Percentiles rank a stretch among this genome's conserved stretches.
Conservation (phyloP, 1,140 invertebrate species). For the Cydia pomonella region DNA sequence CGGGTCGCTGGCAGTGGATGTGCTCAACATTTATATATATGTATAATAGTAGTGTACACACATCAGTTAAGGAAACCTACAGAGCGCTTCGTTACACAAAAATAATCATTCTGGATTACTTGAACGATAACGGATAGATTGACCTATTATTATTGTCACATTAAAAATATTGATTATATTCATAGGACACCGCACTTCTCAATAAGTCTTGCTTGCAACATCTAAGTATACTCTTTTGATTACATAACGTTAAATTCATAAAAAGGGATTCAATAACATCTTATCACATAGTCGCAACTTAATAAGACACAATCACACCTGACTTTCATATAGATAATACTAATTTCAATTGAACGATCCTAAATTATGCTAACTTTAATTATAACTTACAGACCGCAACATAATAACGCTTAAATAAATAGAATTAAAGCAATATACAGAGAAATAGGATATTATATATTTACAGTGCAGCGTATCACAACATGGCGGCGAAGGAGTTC, state of each 20-base stretch:
- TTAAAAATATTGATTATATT: constrained; percentile 11
- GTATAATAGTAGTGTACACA: too few relatives aligned
- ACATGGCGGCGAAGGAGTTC: constrained; percentile 65
- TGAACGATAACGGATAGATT: neutral
- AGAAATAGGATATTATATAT: constrained; percentile 48
- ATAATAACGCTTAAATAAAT: constrained; percentile 41
- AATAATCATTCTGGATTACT: too few relatives aligned
- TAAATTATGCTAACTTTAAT: constrained; percentile 3
- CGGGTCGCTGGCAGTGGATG: too few relatives aligned
- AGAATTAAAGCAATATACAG: constrained; percentile 43
- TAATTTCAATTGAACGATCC: constrained; percentile 23
- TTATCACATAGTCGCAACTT: constrained; percentile 21
- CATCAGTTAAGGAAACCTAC: too few relatives aligned
- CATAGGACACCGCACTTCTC: neutral
- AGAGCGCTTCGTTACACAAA: too few relatives aligned
- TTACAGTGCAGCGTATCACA: constrained; percentile 66
- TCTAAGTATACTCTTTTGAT: constrained; percentile 17
- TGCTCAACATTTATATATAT: too few relatives aligned
- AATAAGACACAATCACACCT: constrained; percentile 20
- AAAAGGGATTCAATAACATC: constrained; percentile 4
- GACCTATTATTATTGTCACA: constrained; percentile 15
- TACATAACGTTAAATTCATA: constrained; percentile 22
- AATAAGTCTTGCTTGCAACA: neutral
- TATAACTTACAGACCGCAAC: constrained; percentile 29
- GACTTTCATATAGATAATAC: constrained; percentile 21